Evolutionary conservation across 1,140 invertebrate species (phyloP), one percentile per base, ranked within the genome.

Genomic region (Antheraea pernyi): DNA sequence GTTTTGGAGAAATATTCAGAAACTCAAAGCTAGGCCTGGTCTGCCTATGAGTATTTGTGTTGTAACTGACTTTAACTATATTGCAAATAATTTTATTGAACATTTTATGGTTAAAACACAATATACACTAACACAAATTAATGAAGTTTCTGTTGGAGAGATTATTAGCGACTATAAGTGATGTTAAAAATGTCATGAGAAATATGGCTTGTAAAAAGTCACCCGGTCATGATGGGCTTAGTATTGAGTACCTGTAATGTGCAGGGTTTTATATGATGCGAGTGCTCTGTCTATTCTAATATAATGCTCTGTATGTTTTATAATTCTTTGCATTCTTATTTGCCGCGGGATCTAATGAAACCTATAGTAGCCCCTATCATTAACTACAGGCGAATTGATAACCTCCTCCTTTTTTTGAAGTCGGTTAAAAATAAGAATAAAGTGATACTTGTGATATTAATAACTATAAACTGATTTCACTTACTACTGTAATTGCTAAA

Each of bases 391-490:
- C n/a, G n/a, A n/a, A n/a, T n/a, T n/a, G n/a, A n/a, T n/a, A n/a
- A n/a, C n/a, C n/a, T n/a, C n/a, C n/a, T n/a, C n/a, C n/a, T n/a
- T n/a, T n/a, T n/a, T n/a, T n/a, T n/a, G n/a, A n/a, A n/a, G n/a
- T n/a, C n/a, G n/a, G n/a, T n/a, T n/a, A n/a, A n/a, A n/a, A n/a
- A n/a, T n/a, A n/a, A n/a, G n/a, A 39, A 30, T 36, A 19, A 16
- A 30, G 61, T 3, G 61, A 63, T n/a, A 36, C 37, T 37, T n/a
- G 7, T 30, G 61, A 30, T 9, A 59, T 0, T 6, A 59, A 18
- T 8, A 68, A 72, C 39, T 72, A 72, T 53, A 68, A 61, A 58
- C 70, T 66, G 3, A 72, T 72, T 18, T 72, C 70, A 16, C 53
- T 72, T n/a, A 66, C 66, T 11, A 72, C 66, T 19, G 16, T 72